These are phyloP conservation scores for Salvelinus namaycush DNA, from an alignment of 2,113 vertebrate genomes.

Conservation along the genomic window DNA sequence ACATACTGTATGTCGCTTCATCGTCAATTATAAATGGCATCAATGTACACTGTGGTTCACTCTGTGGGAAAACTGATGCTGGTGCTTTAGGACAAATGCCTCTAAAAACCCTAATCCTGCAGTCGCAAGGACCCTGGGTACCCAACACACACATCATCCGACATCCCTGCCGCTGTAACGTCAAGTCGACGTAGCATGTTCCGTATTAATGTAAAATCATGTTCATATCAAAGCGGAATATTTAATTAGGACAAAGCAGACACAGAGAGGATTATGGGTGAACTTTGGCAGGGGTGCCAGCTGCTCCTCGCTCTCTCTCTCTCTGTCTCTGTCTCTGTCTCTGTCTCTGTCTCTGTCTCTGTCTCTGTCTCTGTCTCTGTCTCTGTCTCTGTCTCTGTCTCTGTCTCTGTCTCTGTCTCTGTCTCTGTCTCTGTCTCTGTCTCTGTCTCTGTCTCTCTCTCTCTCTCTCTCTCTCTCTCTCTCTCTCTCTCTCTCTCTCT, in stretches of 20 bases:
- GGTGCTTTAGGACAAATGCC: neutral
- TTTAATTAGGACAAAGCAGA: slow-evolving; percentile 45
- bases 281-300: slow-evolving; percentile 45
- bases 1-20: neutral
- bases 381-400: slow-evolving; percentile 7
- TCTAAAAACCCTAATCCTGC: neutral
- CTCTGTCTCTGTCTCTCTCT: too few species aligned
- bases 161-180: neutral
- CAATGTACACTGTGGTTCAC: neutral
- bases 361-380: slow-evolving; percentile 12
- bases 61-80: neutral
- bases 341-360: too few species aligned
- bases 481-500: neutral
- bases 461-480: slow-evolving; percentile 23
- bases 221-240: slow-evolving; percentile 26
- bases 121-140: neutral
- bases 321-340: too few species aligned
- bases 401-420: too few species aligned
- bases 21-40: neutral
- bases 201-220: neutral
- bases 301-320: slow-evolving; percentile 45
- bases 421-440: too few species aligned
- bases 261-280: slow-evolving; percentile 47
- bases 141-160: neutral
- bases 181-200: neutral